Evolutionary conservation across 2,888 invertebrate genomes (phyloP).

Genomic region (Caenorhabditis zanzibari): DNA sequence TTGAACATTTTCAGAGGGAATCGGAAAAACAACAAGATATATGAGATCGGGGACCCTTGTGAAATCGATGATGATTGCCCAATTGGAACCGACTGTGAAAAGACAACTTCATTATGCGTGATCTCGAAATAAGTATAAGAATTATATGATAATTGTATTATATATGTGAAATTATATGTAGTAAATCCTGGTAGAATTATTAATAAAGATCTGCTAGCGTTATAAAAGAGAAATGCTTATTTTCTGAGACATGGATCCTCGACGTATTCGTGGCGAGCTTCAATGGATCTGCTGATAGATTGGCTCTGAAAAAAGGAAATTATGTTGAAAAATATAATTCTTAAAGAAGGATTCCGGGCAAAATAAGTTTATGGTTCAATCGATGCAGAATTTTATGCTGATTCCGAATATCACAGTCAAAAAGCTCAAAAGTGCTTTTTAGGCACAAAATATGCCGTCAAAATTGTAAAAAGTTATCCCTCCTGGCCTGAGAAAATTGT

Average conservation of each 20-base stretch:
- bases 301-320: conserved; percentile 48
- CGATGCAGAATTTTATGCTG: too few relatives aligned
- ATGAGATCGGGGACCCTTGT: conserved; percentile 70
- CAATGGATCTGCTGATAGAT: conserved; percentile 47
- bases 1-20: conserved; percentile 68
- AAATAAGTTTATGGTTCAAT: too few relatives aligned
- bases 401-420: too few relatives aligned
- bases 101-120: conserved; percentile 60
- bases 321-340: too few relatives aligned
- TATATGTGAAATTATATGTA: conserved; percentile 17
- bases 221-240: conserved; percentile 33
- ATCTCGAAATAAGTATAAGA: conserved; percentile 51
- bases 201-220: conserved; percentile 54
- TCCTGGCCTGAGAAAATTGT: too few relatives aligned
- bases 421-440: too few relatives aligned
- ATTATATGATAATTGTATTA: neutral
- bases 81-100: conserved; percentile 67
- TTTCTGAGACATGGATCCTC: conserved; percentile 63
- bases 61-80: conserved; percentile 65
- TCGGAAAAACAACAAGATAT: conserved; percentile 67
- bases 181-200: conserved; percentile 16
- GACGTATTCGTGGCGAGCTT: conserved; percentile 56
- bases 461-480: too few relatives aligned
- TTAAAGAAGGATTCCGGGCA: too few relatives aligned
- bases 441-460: too few relatives aligned